These are phyloP conservation scores for Sminthurides aquaticus DNA, from an alignment of 2,888 invertebrate species.

Conservation along the genomic window DNA sequence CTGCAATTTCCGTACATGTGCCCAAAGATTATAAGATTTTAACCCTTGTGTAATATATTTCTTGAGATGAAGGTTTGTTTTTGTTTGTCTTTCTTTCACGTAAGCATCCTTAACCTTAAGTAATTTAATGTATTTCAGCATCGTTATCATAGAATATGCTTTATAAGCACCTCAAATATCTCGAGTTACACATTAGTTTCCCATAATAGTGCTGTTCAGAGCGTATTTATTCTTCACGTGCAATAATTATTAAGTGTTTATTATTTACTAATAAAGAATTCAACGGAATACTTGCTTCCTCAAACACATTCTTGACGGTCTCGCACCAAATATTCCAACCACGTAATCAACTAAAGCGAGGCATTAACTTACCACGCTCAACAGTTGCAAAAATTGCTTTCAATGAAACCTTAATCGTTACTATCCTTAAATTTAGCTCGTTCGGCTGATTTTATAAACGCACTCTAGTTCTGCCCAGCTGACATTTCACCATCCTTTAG, in stretches of 20 bases:
- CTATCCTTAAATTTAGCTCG: too few relatives aligned
- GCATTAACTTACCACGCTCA: too few relatives aligned
- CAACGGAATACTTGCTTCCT: background rate
- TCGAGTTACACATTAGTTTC: background rate
- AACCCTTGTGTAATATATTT: too few relatives aligned
- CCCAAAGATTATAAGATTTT: background rate
- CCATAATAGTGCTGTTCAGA: background rate
- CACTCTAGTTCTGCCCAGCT: too few relatives aligned
- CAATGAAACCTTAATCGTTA: too few relatives aligned
- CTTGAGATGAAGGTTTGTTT: background rate
- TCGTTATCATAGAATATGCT: background rate
- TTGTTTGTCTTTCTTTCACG: too few relatives aligned
- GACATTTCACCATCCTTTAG: too few relatives aligned
- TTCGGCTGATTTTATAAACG: too few relatives aligned
- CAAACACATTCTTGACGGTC: background rate
- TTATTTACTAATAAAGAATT: background rate
- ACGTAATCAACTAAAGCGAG: too few relatives aligned
- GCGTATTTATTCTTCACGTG: slow-evolving; percentile 7
- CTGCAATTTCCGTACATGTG: background rate
- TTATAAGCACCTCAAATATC: background rate
- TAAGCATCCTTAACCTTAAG: too few relatives aligned
- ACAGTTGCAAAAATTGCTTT: too few relatives aligned
- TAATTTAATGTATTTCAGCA: background rate
- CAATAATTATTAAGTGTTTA: slow-evolving; percentile 3
- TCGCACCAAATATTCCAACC: slow-evolving; percentile 9